Percentiles rank a stretch among this genome's conserved stretches.
phyloP scores from a whole-genome alignment of 2,888 invertebrate genomes.

The Lepidocyrtoides sp. region DNA sequence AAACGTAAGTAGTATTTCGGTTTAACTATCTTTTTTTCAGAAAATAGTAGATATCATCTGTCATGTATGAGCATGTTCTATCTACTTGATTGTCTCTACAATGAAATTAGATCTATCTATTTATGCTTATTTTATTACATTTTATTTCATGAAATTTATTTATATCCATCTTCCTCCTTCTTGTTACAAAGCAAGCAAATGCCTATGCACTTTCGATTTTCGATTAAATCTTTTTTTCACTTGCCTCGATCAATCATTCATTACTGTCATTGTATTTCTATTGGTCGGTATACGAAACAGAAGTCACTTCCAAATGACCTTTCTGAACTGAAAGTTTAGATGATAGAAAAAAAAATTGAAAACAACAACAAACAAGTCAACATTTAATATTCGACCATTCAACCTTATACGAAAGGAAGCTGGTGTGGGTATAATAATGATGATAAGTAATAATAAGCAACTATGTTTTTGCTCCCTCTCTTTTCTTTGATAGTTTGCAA shows the following conservation, averaged over 20 bases:
- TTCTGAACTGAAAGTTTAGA: conserved; percentile 1
- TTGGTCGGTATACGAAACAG: not conserved
- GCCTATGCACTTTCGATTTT: too few relatives aligned
- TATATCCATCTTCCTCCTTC: too few relatives aligned
- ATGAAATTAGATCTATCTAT: not conserved
- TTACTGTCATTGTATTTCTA: too few relatives aligned
- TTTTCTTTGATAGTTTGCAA: not conserved
- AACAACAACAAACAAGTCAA: not conserved
- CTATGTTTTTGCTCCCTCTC: not conserved
- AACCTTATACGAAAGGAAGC: not conserved
- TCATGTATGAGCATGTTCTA: not conserved
- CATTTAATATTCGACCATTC: not conserved
- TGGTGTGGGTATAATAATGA: not conserved
- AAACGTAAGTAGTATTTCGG: conserved; percentile 81
- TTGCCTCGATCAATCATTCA: too few relatives aligned
- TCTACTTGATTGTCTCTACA: not conserved
- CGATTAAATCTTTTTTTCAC: not conserved
- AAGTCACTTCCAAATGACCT: conserved; percentile 2
- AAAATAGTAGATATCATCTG: not conserved
- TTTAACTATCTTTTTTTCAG: not conserved
- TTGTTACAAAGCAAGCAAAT: too few relatives aligned
- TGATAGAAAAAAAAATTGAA: not conserved
- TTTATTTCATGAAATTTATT: not conserved
- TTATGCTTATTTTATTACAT: too few relatives aligned
- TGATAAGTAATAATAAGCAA: not conserved